These are phyloP conservation scores for Pterophyllum scalare DNA, from an alignment of 2,113 vertebrate genomes.

Conservation along the genomic window DNA sequence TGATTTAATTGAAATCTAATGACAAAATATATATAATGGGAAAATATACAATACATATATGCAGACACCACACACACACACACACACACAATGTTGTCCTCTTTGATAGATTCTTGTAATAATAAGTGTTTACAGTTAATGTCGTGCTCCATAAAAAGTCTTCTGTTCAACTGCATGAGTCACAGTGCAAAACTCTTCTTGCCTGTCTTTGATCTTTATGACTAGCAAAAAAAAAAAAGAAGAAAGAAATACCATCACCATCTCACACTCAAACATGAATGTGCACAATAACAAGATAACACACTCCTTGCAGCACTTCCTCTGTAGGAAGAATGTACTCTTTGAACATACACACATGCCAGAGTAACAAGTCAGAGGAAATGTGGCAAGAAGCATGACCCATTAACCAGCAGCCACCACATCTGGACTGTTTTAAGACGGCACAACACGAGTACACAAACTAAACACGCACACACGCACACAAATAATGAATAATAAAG, in stretches of 20 bases:
- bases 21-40: not conserved
- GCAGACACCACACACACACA: not conserved
- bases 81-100: not conserved
- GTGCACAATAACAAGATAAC: not conserved
- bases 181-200: not conserved
- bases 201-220: not conserved
- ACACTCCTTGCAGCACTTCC: constrained; percentile 1
- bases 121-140: not conserved
- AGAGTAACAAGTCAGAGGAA: constrained; percentile 63
- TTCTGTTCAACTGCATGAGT: not conserved
- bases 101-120: constrained; percentile 1
- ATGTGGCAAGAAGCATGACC: constrained; percentile 37
- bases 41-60: not conserved
- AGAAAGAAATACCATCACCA: not conserved
- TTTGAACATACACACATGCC: constrained; percentile 50
- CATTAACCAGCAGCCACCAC: constrained; percentile 21
- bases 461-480: not conserved
- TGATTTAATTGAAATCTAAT: constrained; percentile 7
- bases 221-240: not conserved
- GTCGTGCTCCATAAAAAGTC: not conserved
- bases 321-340: constrained; percentile 5
- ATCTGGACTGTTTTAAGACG: constrained; percentile 56
- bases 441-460: not conserved
- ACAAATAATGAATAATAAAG: too few species aligned
- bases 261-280: not conserved